A percentile compares a stretch with the other conserved stretches of the same genome.
Evolutionary conservation across 1,140 invertebrate genomes (phyloP).

Genomic region (Leptopilina boulardi): DNA sequence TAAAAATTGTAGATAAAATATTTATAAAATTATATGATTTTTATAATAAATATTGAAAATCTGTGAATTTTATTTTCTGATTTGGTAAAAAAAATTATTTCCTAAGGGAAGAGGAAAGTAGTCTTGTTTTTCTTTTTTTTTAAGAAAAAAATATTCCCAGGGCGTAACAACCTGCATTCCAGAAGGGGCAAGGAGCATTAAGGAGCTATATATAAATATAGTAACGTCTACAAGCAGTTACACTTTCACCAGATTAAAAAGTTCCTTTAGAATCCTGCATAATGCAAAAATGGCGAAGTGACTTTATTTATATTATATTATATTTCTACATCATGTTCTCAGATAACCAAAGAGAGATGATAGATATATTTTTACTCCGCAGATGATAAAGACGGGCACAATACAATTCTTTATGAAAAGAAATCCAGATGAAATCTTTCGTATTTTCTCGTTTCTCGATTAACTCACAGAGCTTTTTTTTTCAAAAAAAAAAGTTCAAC

Average conservation of each 20-base stretch:
- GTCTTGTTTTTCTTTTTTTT: background rate
- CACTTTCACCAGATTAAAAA: conserved; percentile 63
- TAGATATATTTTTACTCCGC: background rate
- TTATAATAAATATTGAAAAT: too few species aligned
- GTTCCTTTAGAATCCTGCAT: conserved; percentile 56
- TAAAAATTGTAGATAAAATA: too few species aligned
- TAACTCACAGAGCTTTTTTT: too few species aligned
- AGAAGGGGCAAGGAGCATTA: conserved; percentile 63
- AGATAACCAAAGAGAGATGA: background rate
- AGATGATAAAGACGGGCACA: background rate
- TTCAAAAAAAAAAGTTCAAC: too few species aligned
- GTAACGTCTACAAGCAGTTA: too few species aligned
- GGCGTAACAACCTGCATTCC: conserved; percentile 47
- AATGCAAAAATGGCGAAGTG: background rate
- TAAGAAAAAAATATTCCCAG: background rate
- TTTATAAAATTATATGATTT: too few species aligned
- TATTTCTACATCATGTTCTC: background rate
- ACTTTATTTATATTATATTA: background rate
- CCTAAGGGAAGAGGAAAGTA: background rate
- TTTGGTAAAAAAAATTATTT: too few species aligned
- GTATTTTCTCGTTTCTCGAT: background rate
- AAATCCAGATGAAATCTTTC: background rate
- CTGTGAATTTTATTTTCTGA: too few species aligned
- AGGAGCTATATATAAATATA: conserved; percentile 55
- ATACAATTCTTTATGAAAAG: background rate